Base-by-base conservation (phyloP, 2,888 invertebrate genomes). In the Cryptus viduatorius region DNA sequence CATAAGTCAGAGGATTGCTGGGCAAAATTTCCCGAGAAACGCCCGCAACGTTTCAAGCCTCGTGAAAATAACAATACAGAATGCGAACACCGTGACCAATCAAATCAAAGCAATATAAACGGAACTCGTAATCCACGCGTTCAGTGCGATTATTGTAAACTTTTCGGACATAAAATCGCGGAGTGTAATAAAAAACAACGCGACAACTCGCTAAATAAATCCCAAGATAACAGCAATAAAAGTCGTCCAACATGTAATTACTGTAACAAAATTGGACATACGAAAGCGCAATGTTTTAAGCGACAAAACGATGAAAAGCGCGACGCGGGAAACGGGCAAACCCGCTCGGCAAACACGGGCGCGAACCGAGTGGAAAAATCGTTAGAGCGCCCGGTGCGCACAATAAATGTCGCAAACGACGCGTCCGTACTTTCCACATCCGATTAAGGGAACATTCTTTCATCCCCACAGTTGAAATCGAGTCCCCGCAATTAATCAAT, bases 291-390 rank as follows among this genome's bases (percentile, higher is more conserved):
- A n/a, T n/a, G n/a, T n/a, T n/a, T n/a, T n/a, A n/a, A n/a, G n/a
- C n/a, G n/a, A 37, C 64, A 65, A 37, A 75, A 24, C 24, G 75
- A 75, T 37, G 75, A 29, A 2, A 64, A 53, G 65, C 48, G 64
- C 3, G 16, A 50, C 4, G 16, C 64, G 65, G 64, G 50, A 75
- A 75, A 65, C 75, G 75, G 12, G 37, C 8, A 64, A 8, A 24
- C 64, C 48, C 64, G 75, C 8, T 16, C 75, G 75, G 19, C 1
- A 61, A 64, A 64, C 1, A 1, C 31, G 1, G 75, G 65, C 65
- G 75, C 64, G 14, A 65, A 14, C 8, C 65, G 65, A 37, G 14
- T 5, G 16, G 75, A 65, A 16, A 37, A 19, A 1, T 10, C 8
- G 56, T 0, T 19, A 16, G 50, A 75, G 48, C 69, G 69, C 44